Evolutionary conservation across 2,888 invertebrate species (phyloP).

Genomic region (Parthenolecanium corni): DNA sequence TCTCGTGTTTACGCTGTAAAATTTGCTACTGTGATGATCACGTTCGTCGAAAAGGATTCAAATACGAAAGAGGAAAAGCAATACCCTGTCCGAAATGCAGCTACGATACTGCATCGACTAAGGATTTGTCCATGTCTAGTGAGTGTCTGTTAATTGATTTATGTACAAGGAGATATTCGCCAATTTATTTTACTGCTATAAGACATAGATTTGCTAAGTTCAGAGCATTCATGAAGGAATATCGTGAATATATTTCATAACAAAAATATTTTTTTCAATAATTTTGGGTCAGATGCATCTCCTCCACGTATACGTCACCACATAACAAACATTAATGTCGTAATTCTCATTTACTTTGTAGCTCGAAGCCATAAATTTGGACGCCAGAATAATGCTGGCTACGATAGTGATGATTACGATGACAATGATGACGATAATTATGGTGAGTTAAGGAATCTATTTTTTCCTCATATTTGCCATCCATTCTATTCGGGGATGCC

Average conservation of each 20-base stretch:
- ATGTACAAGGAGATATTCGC: no score
- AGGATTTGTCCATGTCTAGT: conserved; percentile 93
- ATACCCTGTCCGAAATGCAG: conserved; percentile 91
- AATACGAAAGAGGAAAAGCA: conserved; percentile 68
- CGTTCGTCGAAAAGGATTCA: conserved; percentile 80
- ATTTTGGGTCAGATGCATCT: no score
- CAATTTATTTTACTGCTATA: no score
- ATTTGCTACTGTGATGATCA: conserved; percentile 95
- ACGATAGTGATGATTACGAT: conserved; percentile 54
- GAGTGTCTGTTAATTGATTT: conserved; percentile 40
- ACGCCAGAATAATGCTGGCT: conserved; percentile 57
- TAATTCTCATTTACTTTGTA: conserved; percentile 38
- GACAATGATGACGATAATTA: conserved; percentile 39
- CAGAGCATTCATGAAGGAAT: no score
- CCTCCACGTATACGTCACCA: no score
- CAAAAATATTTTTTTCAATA: no score
- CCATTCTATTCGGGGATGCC: background rate
- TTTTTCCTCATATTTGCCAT: background rate
- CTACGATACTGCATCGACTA: conserved; percentile 83
- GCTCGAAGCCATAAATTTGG: conserved; percentile 81
- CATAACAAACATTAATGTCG: no score
- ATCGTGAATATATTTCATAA: no score
- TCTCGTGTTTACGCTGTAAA: conserved; percentile 90
- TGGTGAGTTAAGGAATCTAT: conserved; percentile 24
- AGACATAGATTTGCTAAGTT: no score